phyloP scores from a whole-genome alignment of 2,888 invertebrate species.

The Drosophila melanosoma region DNA sequence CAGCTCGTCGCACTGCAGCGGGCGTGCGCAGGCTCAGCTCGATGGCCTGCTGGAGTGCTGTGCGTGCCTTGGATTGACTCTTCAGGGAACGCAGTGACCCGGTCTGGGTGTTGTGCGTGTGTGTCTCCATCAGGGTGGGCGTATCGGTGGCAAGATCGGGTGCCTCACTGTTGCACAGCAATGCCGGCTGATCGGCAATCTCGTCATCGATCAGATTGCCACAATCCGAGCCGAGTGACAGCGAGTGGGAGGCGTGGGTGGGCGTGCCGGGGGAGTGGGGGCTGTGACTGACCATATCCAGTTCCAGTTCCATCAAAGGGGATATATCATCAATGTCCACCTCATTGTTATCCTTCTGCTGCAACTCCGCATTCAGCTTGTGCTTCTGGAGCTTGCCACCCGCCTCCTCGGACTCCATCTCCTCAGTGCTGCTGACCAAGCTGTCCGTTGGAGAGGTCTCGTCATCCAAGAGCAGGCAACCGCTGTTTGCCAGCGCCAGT shows the following conservation, averaged over 20 bases:
- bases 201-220: conserved; percentile 94
- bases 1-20: conserved; percentile 82
- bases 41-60: conserved; percentile 84
- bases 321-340: conserved; percentile 86
- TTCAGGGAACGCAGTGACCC: conserved; percentile 81
- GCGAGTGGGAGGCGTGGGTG: conserved; percentile 91
- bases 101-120: conserved; percentile 85
- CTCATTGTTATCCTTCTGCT: conserved; percentile 85
- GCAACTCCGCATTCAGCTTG: conserved; percentile 84
- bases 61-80: conserved; percentile 81
- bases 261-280: conserved; percentile 91
- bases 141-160: conserved; percentile 84
- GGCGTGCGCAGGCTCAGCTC: conserved; percentile 85
- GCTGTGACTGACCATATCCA: conserved; percentile 71
- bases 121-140: conserved; percentile 84
- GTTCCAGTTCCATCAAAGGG: conserved; percentile 84
- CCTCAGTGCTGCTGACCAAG: conserved; percentile 86
- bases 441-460: conserved; percentile 94
- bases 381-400: conserved; percentile 82
- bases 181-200: conserved; percentile 95
- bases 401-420: conserved; percentile 82
- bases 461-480: conserved; percentile 90
- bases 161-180: conserved; percentile 90
- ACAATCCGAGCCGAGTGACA: conserved; percentile 90
- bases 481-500: conserved; percentile 88